Conservation (phyloP, 2,888 invertebrate genomes). For the Philhelius pedissequus region DNA sequence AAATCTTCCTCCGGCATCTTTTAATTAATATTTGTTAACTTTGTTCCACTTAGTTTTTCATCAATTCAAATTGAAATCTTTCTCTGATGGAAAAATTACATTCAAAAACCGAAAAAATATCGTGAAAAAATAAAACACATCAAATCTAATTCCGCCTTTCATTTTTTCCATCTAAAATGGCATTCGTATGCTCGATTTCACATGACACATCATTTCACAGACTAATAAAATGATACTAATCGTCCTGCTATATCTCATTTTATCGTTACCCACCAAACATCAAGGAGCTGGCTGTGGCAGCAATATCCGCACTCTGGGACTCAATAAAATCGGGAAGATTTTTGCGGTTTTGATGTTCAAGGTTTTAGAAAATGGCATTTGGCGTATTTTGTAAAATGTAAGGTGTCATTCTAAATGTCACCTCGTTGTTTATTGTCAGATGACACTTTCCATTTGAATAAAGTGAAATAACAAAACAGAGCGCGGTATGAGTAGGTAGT, state of each 20-base stretch:
- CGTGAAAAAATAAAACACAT: background rate
- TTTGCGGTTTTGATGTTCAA: background rate
- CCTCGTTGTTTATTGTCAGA: background rate
- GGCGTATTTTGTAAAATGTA: background rate
- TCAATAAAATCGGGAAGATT: conserved; percentile 23
- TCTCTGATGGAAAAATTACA: background rate
- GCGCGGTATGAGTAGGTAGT: no score
- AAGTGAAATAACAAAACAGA: conserved; percentile 6
- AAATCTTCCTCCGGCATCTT: no score
- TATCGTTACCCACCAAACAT: background rate
- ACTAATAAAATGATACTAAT: conserved; percentile 17
- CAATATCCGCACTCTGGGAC: no score
- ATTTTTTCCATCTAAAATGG: background rate
- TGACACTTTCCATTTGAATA: conserved; percentile 19
- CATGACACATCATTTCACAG: background rate
- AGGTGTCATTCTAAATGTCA: conserved; percentile 18
- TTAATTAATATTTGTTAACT: no score
- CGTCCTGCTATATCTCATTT: conserved; percentile 4
- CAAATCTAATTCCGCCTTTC: background rate
- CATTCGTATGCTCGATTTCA: background rate
- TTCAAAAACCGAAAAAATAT: background rate
- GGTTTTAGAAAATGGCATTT: background rate
- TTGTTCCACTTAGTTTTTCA: no score
- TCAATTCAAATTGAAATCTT: background rate
- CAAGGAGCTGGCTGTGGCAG: background rate